Conservation (phyloP, 2,113 vertebrate species). For the Sitta europaea region DNA sequence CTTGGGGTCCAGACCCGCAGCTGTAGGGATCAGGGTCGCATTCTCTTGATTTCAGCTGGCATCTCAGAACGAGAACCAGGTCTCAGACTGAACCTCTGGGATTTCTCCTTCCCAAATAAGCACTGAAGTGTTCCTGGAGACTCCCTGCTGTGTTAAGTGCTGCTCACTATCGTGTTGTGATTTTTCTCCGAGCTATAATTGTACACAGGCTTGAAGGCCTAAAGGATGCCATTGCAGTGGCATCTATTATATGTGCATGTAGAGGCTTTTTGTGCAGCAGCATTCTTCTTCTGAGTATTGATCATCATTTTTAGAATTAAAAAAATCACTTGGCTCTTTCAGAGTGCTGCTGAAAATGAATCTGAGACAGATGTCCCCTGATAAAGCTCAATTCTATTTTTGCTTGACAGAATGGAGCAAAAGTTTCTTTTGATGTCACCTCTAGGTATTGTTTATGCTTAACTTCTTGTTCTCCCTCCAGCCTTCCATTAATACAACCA, state of each 20-base stretch:
- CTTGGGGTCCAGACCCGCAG: neutral
- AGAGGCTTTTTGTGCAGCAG: neutral
- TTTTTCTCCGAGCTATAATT: neutral
- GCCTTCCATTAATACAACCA: slow-evolving; percentile 99
- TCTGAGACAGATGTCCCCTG: neutral
- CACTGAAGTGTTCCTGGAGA: neutral
- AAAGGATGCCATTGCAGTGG: neutral
- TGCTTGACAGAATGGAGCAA: neutral
- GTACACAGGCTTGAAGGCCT: neutral
- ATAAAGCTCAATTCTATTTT: neutral
- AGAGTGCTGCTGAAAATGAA: neutral
- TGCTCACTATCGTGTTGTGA: neutral
- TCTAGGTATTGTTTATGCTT: neutral
- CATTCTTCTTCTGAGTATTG: neutral
- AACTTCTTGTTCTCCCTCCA: slow-evolving; percentile 53
- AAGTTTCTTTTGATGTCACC: neutral
- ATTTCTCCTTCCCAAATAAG: neutral
- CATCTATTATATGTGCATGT: neutral
- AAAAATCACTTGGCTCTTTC: neutral
- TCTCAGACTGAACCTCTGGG: neutral
- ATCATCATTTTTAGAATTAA: neutral
- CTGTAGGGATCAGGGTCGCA: neutral
- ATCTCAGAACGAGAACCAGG: neutral
- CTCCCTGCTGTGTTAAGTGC: neutral
- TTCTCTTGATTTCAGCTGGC: neutral